Conservation (phyloP, 2,797 vertebrate genomes). For the Telmatherina bonti region DNA sequence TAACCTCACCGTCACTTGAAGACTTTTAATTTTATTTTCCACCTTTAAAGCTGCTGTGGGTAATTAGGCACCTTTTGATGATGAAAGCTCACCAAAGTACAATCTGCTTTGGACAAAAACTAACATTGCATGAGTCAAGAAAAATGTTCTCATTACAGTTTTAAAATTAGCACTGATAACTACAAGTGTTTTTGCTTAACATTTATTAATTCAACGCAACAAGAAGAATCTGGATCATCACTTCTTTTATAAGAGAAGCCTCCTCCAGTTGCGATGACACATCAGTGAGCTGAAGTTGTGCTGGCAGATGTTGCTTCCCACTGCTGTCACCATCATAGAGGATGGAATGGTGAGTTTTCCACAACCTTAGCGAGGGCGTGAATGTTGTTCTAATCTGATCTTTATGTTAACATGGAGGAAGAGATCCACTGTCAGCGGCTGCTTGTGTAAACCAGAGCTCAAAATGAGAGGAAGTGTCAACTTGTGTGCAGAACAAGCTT, state of each 20-base stretch:
- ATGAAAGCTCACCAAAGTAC: neutral
- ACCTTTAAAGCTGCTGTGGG: neutral
- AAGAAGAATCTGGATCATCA: neutral
- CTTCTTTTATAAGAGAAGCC: neutral
- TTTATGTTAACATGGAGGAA: slow-evolving; percentile 63
- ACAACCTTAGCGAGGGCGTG: slow-evolving; percentile 59
- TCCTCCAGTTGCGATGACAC: slow-evolving; percentile 1
- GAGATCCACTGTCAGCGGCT: slow-evolving; percentile 54
- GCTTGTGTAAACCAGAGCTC: slow-evolving; percentile 59
- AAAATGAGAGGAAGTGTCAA: slow-evolving; percentile 63
- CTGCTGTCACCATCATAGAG: slow-evolving; percentile 48
- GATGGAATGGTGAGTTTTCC: slow-evolving; percentile 53
- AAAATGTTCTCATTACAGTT: neutral
- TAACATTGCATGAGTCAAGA: too few species aligned
- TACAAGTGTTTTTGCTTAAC: neutral
- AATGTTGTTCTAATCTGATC: slow-evolving; percentile 71
- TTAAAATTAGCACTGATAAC: neutral
- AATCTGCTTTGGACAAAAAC: neutral
- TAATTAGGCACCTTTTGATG: neutral
- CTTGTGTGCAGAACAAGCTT: slow-evolving; percentile 17
- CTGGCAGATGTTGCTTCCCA: slow-evolving; percentile 32
- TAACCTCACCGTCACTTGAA: neutral
- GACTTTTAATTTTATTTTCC: neutral
- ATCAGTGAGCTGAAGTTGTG: neutral
- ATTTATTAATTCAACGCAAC: neutral